These are phyloP conservation scores for Austrolebias charrua DNA, from an alignment of 2,797 vertebrate genomes.

Conservation along the genomic window DNA sequence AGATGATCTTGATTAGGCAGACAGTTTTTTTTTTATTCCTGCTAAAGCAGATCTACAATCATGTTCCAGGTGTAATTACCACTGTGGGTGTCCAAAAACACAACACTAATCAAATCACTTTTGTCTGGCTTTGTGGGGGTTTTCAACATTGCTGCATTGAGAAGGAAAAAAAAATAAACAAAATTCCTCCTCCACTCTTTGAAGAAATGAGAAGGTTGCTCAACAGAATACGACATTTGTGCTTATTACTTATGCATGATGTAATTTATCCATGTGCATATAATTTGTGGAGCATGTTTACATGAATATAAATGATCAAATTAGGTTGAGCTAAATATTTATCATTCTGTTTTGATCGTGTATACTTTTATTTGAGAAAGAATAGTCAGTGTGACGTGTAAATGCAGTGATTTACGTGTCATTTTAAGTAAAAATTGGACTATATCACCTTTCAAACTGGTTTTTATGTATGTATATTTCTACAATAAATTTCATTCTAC, in stretches of 20 bases:
- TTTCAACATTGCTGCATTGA: slow-evolving; percentile 22
- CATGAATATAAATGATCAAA: slow-evolving; percentile 22
- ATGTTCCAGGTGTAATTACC: slow-evolving; percentile 58
- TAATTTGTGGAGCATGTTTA: slow-evolving; percentile 20
- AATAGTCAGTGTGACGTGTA: background rate
- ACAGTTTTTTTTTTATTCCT: slow-evolving; percentile 17
- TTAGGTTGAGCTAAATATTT: slow-evolving; percentile 26
- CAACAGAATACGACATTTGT: slow-evolving; percentile 6
- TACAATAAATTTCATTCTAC: background rate
- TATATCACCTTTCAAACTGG: background rate
- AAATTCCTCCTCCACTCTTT: slow-evolving; percentile 46
- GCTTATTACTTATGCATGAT: slow-evolving; percentile 13
- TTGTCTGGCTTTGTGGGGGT: slow-evolving; percentile 54
- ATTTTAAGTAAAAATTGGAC: background rate
- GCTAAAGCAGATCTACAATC: slow-evolving; percentile 21
- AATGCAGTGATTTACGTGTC: background rate
- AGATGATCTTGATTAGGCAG: slow-evolving; percentile 49
- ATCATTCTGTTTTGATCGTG: slow-evolving; percentile 14
- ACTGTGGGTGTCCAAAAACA: slow-evolving; percentile 55
- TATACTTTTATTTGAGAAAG: background rate
- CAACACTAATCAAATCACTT: slow-evolving; percentile 54
- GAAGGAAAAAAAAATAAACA: background rate
- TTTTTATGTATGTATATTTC: background rate
- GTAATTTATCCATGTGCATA: slow-evolving; percentile 15
- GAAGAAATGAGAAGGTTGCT: slow-evolving; percentile 28